Base-by-base conservation (phyloP, 2,888 invertebrate species). In the Dorcus hopei region DNA sequence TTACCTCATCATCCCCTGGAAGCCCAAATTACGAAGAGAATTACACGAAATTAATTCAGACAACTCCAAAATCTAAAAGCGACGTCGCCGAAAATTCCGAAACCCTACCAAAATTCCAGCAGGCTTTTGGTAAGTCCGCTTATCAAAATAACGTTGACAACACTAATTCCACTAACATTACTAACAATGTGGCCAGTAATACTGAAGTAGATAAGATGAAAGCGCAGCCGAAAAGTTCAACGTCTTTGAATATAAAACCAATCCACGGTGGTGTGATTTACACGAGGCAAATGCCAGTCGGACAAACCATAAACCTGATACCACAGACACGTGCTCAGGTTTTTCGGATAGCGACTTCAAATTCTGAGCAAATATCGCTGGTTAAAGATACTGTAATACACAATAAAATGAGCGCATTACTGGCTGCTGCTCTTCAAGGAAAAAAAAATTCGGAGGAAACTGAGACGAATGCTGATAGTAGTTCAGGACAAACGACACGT, bases 101-200 rank as follows among this genome's bases (percentile, higher is more conserved):
- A 69, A 77, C 74, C 7, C 65, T 90, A 59, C 90, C 90, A 3
- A 90, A 90, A 76, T 90, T 90, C 72, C 89, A 89, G 71, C 90
- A 90, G 77, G 90, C 88, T 0, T 90, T 90, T 74, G 89, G 90
- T 1, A 89, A 89, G 76, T 85, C 87, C 48, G 85, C 87, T 47
- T 89, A 82, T 71, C 84, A 77, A 64, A 73, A 71, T 58, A 74
- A 66, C 54, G 68, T 61, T 26, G 67, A 68, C 41, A 64, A 62
- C 38, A 57, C 65, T 49, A 65, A 61, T 49, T 26, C 61, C 9
- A 49, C 59, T 58, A 52, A 51, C 16, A 64, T 56, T 49, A 61
- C 53, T 45, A 60, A 58, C 80, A 74, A 81, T 52, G 58, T 56
- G 19, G 54, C 61, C 50, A 61, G 52, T 51, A 62, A 59, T 54